Evolutionary conservation across 2,113 vertebrate species (phyloP).

Genomic region (Nansenia antarctica): DNA sequence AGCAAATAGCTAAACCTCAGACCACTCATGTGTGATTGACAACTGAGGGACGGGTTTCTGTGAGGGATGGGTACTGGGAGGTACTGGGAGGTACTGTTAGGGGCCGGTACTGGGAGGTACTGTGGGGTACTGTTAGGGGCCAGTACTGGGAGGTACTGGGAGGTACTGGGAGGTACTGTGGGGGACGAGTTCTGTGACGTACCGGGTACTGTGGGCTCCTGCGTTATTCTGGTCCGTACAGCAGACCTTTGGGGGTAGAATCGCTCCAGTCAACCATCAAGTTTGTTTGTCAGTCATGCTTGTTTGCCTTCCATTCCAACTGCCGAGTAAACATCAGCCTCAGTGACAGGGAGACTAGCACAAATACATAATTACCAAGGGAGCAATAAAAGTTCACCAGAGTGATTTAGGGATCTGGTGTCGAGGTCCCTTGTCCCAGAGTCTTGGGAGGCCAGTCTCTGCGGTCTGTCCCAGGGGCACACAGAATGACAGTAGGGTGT

Average conservation of each 20-base stretch:
- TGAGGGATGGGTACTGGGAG: too few relatives aligned
- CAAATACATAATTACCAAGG: background rate
- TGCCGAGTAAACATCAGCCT: constrained; percentile 24
- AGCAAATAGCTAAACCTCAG: background rate
- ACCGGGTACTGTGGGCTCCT: background rate
- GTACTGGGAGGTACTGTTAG: too few relatives aligned
- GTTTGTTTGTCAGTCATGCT: constrained; percentile 23
- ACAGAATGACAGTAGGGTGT: constrained; percentile 32
- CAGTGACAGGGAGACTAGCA: constrained; percentile 1
- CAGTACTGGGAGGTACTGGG: too few relatives aligned
- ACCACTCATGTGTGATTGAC: constrained; percentile 16
- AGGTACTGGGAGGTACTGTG: too few relatives aligned
- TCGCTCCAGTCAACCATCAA: background rate
- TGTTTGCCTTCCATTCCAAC: constrained; percentile 16
- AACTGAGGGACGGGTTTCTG: constrained; percentile 26
- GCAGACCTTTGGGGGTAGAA: background rate
- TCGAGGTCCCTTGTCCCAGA: background rate
- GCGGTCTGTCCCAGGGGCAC: constrained; percentile 24
- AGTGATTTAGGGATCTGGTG: background rate
- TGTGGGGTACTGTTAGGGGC: too few relatives aligned
- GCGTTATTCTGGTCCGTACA: background rate
- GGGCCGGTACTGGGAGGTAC: too few relatives aligned
- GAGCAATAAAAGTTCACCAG: constrained; percentile 26
- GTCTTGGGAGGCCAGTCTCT: constrained; percentile 36
- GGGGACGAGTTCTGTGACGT: too few relatives aligned